Conservation (phyloP, 2,888 invertebrate species). For the Volucella inflata region DNA sequence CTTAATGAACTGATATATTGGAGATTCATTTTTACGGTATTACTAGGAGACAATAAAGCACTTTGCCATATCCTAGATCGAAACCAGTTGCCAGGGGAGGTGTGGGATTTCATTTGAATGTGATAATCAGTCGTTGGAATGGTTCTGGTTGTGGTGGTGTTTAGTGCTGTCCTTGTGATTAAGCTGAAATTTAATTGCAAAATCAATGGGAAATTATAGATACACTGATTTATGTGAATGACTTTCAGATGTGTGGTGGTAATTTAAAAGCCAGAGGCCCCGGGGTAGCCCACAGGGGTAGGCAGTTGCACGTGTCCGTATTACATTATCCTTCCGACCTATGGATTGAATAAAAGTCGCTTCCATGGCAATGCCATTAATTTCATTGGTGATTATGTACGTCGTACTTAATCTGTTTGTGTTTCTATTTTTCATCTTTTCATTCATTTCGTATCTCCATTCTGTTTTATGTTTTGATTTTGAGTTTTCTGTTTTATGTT, state of each 20-base stretch:
- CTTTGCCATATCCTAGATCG: neutral
- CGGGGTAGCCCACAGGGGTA: no score
- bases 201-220: slow-evolving; percentile 61
- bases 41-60: slow-evolving; percentile 33
- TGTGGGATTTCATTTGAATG: slow-evolving; percentile 14
- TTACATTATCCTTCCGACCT: slow-evolving; percentile 31
- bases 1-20: slow-evolving; percentile 64
- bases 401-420: slow-evolving; percentile 48
- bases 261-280: neutral
- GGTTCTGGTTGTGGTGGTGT: no score
- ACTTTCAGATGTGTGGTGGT: slow-evolving; percentile 20
- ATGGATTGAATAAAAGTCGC: slow-evolving; percentile 41
- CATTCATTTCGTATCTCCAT: neutral
- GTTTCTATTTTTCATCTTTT: neutral
- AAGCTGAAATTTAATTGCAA: slow-evolving; percentile 49
- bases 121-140: slow-evolving; percentile 21
- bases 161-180: slow-evolving; percentile 11
- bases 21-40: slow-evolving; percentile 40
- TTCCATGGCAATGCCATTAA: slow-evolving; percentile 45
- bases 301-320: neutral
- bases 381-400: slow-evolving; percentile 62
- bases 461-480: neutral
- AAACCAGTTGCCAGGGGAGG: neutral
- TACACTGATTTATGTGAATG: slow-evolving; percentile 59
- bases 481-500: neutral